Percentiles rank a stretch among this genome's conserved stretches.
phyloP scores from a whole-genome alignment of 2,113 vertebrate species.

The Donacobius atricapilla region DNA sequence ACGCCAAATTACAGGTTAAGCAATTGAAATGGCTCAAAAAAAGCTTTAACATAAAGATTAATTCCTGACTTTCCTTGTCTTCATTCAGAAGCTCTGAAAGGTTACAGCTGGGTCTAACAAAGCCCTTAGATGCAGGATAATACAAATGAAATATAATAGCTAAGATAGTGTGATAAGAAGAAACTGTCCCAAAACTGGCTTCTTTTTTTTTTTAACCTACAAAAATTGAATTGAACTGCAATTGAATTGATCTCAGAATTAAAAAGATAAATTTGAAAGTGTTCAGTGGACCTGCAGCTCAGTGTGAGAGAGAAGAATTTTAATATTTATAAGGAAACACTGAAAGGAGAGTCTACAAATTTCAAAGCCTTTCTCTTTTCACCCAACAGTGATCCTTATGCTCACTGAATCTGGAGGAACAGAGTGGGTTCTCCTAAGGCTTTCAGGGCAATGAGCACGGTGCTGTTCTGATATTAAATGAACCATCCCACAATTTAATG shows the following conservation, averaged over 20 bases:
- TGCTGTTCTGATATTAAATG: neutral
- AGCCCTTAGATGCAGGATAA: slow-evolving; percentile 7
- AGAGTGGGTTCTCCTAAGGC: neutral
- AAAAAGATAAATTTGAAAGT: neutral
- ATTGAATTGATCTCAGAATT: neutral
- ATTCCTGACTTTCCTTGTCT: slow-evolving; percentile 32
- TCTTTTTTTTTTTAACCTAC: neutral
- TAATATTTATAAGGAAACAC: neutral
- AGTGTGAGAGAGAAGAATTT: neutral
- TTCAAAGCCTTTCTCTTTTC: neutral
- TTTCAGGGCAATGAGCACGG: neutral
- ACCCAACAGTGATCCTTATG: neutral
- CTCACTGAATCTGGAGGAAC: neutral
- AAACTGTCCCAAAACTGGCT: neutral
- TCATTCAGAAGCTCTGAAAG: slow-evolving; percentile 45
- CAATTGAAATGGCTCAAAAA: slow-evolving; percentile 38
- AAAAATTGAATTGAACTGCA: neutral
- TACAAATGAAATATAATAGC: neutral
- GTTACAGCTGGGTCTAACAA: slow-evolving; percentile 40
- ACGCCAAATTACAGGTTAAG: slow-evolving; percentile 63
- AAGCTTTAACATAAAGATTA: slow-evolving; percentile 52
- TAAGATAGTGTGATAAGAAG: neutral
- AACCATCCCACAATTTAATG: neutral
- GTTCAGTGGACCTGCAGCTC: neutral
- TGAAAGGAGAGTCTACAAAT: neutral